Percentiles rank a stretch among this genome's conserved stretches.
Evolutionary conservation across 1,140 invertebrate genomes (phyloP).

Genomic region (Lepidurus packardi): DNA sequence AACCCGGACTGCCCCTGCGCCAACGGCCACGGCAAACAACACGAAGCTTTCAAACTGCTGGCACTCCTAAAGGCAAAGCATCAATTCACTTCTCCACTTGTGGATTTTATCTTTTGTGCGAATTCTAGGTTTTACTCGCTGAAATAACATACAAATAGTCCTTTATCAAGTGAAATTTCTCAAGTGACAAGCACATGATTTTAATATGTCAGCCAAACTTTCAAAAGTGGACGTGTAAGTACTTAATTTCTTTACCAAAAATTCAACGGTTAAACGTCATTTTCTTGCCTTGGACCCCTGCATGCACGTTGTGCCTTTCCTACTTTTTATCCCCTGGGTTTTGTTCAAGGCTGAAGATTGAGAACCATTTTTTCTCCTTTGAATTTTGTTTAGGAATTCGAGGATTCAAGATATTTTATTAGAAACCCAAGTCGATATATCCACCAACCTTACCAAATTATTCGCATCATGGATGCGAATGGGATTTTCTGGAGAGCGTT

Average conservation of each 20-base stretch:
- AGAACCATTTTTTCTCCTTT: background rate
- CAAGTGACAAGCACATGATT: no score
- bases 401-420: background rate
- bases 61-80: background rate
- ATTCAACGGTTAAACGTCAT: no score
- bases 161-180: no score
- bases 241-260: no score
- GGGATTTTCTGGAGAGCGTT: background rate
- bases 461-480: background rate
- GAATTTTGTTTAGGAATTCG: background rate
- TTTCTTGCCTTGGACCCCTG: no score
- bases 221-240: no score
- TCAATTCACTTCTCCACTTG: background rate
- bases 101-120: background rate
- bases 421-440: background rate
- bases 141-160: background rate
- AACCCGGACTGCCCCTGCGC: background rate
- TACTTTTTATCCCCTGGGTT: no score
- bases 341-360: background rate
- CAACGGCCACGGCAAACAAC: constrained; percentile 1
- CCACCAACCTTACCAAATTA: background rate
- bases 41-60: background rate
- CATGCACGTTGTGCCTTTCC: no score
- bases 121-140: background rate
- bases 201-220: no score